These are phyloP conservation scores for Entomobrya multifasciata DNA, from an alignment of 2,888 invertebrate genomes.

Conservation along the genomic window DNA sequence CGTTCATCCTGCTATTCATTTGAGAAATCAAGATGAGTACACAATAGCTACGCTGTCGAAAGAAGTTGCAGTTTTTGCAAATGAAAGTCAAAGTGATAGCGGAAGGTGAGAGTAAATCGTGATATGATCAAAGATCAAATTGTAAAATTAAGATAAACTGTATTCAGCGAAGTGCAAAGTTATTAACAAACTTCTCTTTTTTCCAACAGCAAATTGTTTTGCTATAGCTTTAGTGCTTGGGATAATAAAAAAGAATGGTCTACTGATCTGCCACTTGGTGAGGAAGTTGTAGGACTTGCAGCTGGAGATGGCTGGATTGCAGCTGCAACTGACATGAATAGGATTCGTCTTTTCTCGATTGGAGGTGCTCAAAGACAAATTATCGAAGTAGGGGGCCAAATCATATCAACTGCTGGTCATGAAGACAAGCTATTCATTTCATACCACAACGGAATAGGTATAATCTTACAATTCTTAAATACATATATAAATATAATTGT, in stretches of 20 bases:
- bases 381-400: conserved; percentile 87
- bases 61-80: conserved; percentile 89
- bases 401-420: conserved; percentile 82
- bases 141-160: too few relatives aligned
- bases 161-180: too few relatives aligned
- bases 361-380: conserved; percentile 93
- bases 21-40: conserved; percentile 92
- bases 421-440: conserved; percentile 77
- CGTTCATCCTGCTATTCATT: conserved; percentile 93
- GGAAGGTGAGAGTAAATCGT: conserved; percentile 36
- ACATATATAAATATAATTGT: too few relatives aligned
- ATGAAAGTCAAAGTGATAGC: conserved; percentile 81
- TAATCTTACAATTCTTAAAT: too few relatives aligned
- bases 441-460: conserved; percentile 85
- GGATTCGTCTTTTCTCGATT: conserved; percentile 91
- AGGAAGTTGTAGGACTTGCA: conserved; percentile 85
- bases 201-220: conserved; percentile 86
- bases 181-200: too few relatives aligned
- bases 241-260: conserved; percentile 92
- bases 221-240: conserved; percentile 87
- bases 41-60: conserved; percentile 93
- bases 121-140: too few relatives aligned
- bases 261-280: conserved; percentile 88
- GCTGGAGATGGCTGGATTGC: conserved; percentile 89
- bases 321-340: conserved; percentile 88